Base-by-base conservation (phyloP, 2,797 vertebrate genomes). In the Typhlichthys eigenmanni region DNA sequence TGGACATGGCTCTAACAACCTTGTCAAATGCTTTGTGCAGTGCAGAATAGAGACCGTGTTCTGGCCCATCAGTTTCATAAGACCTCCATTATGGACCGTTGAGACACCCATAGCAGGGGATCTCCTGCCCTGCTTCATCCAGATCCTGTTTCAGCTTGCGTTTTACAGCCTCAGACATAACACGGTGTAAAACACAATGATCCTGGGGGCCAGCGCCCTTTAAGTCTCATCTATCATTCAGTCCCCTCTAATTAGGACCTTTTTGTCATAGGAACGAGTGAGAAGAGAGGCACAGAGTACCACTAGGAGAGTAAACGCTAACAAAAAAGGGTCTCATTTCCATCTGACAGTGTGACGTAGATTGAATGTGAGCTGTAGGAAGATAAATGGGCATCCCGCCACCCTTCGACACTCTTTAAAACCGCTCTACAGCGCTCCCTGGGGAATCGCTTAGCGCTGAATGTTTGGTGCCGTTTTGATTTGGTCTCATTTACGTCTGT, bases 331-430 rank as follows among this genome's bases (percentile, higher is more conserved):
- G 73, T 86, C 88, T 90, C 89, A 88, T 89, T 91, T 89, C 85
- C 89, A 87, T 90, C 87, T 91, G 90, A 91, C 90, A 90, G 81
- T 75, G 73, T 92, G 91, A 92, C 82, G 90, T 78, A 91, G 83
- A 93, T 93, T 92, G 88, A 91, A 92, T 88, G 87, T 92, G 92
- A 93, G 88, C 84, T 90, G 87, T 88, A 87, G 85, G 90, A 93
- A 92, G 92, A 93, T 92, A 90, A 91, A 93, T 92, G 90, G 86
- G 83, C 75, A 74, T 79, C 72, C 74, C 54, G 46, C 82, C 80
- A 83, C 78, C 78, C 73, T 80, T 72, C 47, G 73, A 82, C 87
- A 82, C 79, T 74, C 74, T 78, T 80, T 60, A 75, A 68, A 74
- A 75, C 76, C 64, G 72, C 78, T 76, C 76, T 58, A 47, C 52